Evolutionary conservation across 2,797 vertebrate genomes (phyloP).

Genomic region (Aplochiton taeniatus): DNA sequence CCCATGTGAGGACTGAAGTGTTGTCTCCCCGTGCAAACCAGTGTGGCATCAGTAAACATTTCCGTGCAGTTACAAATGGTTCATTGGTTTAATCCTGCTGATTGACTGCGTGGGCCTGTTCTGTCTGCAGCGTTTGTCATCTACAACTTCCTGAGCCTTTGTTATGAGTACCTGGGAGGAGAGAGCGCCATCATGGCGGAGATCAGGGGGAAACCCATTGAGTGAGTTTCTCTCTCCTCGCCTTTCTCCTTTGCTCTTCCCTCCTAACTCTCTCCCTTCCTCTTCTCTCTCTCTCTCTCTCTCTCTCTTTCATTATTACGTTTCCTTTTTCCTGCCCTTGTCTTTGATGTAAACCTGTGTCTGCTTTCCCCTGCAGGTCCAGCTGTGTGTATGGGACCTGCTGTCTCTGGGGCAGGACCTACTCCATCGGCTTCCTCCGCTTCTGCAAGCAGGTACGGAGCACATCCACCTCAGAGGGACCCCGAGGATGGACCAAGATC

Average conservation of each 20-base stretch:
- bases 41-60: no score
- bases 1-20: no score
- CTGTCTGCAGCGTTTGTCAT: conserved; percentile 91
- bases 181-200: conserved; percentile 97
- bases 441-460: conserved; percentile 90
- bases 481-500: no score
- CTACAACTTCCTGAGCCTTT: conserved; percentile 98
- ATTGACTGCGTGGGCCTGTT: not conserved
- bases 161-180: conserved; percentile 96
- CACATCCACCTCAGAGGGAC: not conserved
- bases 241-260: no score
- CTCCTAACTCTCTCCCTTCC: conserved; percentile 2
- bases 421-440: conserved; percentile 95
- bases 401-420: conserved; percentile 95
- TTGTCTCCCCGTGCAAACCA: no score
- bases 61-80: no score
- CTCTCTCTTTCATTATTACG: not conserved
- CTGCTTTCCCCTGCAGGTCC: conserved; percentile 74
- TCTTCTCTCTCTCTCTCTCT: conserved; percentile 16
- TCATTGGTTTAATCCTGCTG: no score
- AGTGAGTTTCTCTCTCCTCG: conserved; percentile 80
- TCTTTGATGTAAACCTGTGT: not conserved
- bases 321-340: no score
- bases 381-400: conserved; percentile 97
- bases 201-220: conserved; percentile 95